Percentiles rank a stretch among this genome's conserved stretches.
Conservation (phyloP, 2,113 vertebrate genomes). For the Mesoclemmys tuberculata region DNA sequence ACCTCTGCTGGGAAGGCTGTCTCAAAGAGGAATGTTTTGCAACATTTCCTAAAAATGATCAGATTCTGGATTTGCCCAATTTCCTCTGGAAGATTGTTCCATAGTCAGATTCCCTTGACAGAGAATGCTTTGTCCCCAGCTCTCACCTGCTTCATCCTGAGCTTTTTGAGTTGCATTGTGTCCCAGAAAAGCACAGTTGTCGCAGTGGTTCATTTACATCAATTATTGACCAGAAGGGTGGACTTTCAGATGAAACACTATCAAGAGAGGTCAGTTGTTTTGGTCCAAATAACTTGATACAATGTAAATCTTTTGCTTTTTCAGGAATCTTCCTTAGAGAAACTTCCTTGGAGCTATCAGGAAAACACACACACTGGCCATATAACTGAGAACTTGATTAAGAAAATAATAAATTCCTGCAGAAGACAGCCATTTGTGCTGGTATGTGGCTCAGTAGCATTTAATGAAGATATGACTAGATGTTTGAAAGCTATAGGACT, state of each 20-base stretch:
- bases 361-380: constrained; percentile 72
- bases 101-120: not conserved
- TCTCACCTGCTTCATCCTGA: not conserved
- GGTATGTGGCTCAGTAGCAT: constrained; percentile 80
- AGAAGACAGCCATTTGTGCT: constrained; percentile 76
- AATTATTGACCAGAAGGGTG: not conserved
- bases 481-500: constrained; percentile 70
- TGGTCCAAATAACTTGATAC: not conserved
- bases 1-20: not conserved
- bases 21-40: not conserved
- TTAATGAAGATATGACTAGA: constrained; percentile 76
- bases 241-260: not conserved
- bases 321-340: constrained; percentile 77
- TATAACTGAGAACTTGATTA: constrained; percentile 67
- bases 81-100: not conserved
- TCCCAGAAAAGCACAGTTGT: too few relatives aligned
- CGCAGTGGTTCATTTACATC: too few relatives aligned
- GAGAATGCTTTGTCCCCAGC: not conserved
- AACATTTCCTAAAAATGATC: not conserved
- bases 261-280: not conserved
- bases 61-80: not conserved
- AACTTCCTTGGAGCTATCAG: constrained; percentile 80
- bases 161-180: too few relatives aligned
- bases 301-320: constrained; percentile 20
- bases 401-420: constrained; percentile 70